Evolutionary conservation across 2,888 invertebrate species (phyloP).

Genomic region (Ephialtes manifestator): DNA sequence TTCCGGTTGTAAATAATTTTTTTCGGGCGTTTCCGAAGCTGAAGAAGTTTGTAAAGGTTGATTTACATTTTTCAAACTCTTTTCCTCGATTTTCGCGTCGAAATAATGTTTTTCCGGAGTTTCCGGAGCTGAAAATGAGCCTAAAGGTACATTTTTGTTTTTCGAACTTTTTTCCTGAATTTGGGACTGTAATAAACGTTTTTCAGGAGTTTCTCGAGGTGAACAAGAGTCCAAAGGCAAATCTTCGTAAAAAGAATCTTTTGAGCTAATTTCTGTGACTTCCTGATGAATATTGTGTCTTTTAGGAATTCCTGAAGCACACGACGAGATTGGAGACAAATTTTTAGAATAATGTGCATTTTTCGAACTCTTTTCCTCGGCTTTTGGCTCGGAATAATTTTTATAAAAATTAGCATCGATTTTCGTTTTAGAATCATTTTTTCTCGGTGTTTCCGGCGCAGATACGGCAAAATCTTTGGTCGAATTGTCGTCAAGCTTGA

Average conservation of each 20-base stretch:
- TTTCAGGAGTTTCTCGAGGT: not conserved
- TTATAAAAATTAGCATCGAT: not conserved
- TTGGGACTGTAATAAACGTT: not conserved
- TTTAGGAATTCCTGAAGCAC: not conserved
- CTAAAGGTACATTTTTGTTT: not conserved
- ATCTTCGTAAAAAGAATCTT: too few relatives aligned
- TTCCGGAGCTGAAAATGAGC: not conserved
- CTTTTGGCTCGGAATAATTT: not conserved
- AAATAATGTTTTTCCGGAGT: not conserved
- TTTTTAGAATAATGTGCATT: too few relatives aligned
- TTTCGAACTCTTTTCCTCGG: too few relatives aligned
- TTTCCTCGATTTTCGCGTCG: not conserved
- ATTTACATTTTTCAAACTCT: not conserved
- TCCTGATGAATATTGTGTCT: too few relatives aligned
- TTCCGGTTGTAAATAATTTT: not conserved
- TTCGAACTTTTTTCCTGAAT: not conserved
- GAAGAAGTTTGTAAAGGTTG: not conserved
- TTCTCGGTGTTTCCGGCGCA: not conserved
- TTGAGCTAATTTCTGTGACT: too few relatives aligned
- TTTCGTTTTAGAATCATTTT: not conserved
- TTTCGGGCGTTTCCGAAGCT: not conserved
- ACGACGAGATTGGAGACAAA: not conserved
- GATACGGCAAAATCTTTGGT: not conserved
- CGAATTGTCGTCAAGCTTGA: not conserved
- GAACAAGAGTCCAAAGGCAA: too few relatives aligned